Evolutionary conservation across 2,888 invertebrate species (phyloP), one percentile per base, ranked within the genome.

Genomic region (Euplagia quadripunctaria): DNA sequence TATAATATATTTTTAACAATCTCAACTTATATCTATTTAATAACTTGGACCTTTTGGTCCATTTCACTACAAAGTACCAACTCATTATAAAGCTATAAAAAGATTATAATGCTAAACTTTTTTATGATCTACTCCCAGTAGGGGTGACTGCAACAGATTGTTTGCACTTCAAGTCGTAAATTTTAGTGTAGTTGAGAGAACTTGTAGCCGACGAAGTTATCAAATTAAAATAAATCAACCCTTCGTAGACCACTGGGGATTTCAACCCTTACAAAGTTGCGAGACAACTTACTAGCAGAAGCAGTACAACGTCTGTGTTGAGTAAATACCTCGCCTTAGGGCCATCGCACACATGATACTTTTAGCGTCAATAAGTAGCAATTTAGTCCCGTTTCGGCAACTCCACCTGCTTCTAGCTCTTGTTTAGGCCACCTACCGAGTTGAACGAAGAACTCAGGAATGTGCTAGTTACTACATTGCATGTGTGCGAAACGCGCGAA

Each of bases 121-220:
- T 51, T 64, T 64, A 16, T 49, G 46, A 61, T 58, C 16, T 14
- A 20, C 58, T 61, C 58, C 46, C 31, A n/a, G 68, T 20, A 16
- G 43, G 11, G 14, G 20, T n/a, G 20, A 20, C 58, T 68, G 46
- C 31, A 58, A 43, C 68, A 68, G 58, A 58, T 68, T 58, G 58
- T 68, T 46, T 14, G 46, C 20, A 31, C 16, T 49, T 66, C 51
- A n/a, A 68, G 68, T 49, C 69, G 61, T 69, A 69, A 69, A 46
- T 69, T 69, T 69, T 20, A 69, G 61, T 61, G 69, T 61, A 61
- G 69, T 69, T 69, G 12, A 61, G 31, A 46, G 17, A 61, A 49
- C 49, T 68, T 49, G 43, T 49, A 17, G n/a, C 43, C 11, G 69
- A 46, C 46, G 46, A 69, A 69, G 61, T 69, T 69, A 46, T 69